Evolutionary conservation across 2,888 invertebrate genomes (phyloP), one percentile per base, ranked within the genome.

Genomic region (Chrysotoxum bicinctum): DNA sequence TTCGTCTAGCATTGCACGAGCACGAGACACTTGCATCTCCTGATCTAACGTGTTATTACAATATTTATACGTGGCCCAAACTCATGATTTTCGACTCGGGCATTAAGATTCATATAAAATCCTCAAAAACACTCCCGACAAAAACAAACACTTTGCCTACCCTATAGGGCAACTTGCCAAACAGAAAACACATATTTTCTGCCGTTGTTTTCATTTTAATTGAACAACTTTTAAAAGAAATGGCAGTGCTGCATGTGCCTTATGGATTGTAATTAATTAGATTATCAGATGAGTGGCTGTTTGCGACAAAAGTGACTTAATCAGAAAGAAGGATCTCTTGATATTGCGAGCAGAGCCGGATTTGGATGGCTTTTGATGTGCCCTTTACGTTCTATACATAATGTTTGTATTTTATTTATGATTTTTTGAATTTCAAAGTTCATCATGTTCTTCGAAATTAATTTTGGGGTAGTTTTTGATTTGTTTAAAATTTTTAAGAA

Each of bases 1-100:
- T 14, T 16, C n/a, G 81, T 73, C 76, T 81, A 76, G 81, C 62
- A 60, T 62, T 77, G 84, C 85, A 85, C 85, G 85, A 85, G 84
- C 85, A 85, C 85, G 85, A 85, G 81, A 85, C 81, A 56, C 23
- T 26, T 76, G 81, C 73, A 66, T 72, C 77, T 76, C 56, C 81
- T 72, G 72, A 85, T 81, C 73, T 81, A 62, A 64, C 69, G 62
- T 56, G 73, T 68, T 75, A 48, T 68, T 54, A 54, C 0, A 19
- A 19, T n/a, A 32, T 4, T n/a, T 3, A 9, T 2, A 30, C 1
- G 3, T 16, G 1, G 3, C 19, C 16, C 26, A 64, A 64, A 16
- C 45, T 19, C 14, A 64, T 30, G 45, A 26, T 30, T 64, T 3
- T 64, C 45, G 45, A 45, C 6, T 64, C 45, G 45, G 32, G 30